Evolutionary conservation across 2,797 vertebrate species (phyloP).

Genomic region (Ispidina lecontei): DNA sequence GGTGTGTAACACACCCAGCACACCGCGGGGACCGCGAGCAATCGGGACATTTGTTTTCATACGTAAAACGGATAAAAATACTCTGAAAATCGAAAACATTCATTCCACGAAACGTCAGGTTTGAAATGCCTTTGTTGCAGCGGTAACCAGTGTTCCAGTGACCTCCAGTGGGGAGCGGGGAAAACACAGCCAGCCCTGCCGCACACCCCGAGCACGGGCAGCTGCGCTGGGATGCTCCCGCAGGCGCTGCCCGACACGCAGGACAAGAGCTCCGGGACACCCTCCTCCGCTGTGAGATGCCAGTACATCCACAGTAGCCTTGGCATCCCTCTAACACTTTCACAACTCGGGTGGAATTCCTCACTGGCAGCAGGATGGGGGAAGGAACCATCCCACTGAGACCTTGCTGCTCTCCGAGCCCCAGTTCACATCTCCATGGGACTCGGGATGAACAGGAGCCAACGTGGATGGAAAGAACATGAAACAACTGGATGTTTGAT

Average conservation of each 20-base stretch:
- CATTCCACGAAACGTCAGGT: not conserved
- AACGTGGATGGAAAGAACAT: rapidly evolving
- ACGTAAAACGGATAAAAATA: not conserved
- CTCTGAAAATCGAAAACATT: not conserved
- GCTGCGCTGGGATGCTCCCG: not conserved
- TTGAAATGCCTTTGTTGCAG: conserved; percentile 71
- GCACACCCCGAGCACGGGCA: not conserved
- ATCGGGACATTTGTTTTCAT: conserved; percentile 30
- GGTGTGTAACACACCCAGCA: not conserved
- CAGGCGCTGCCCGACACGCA: not conserved
- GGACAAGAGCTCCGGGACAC: rapidly evolving
- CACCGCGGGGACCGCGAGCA: not conserved
- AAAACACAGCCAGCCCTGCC: not conserved
- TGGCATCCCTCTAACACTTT: not conserved
- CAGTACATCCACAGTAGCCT: not conserved
- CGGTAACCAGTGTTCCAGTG: conserved; percentile 68
- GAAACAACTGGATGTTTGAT: not conserved
- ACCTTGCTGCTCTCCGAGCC: not conserved
- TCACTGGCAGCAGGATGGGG: rapidly evolving
- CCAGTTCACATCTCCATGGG: not conserved
- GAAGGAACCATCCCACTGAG: rapidly evolving
- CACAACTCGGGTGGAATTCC: not conserved
- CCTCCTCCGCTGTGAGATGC: rapidly evolving
- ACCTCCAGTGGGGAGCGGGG: conserved; percentile 72
- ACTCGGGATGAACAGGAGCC: not conserved